Conservation (phyloP, 2,797 vertebrate species). For the Acrossocheilus wenchowensis region DNA sequence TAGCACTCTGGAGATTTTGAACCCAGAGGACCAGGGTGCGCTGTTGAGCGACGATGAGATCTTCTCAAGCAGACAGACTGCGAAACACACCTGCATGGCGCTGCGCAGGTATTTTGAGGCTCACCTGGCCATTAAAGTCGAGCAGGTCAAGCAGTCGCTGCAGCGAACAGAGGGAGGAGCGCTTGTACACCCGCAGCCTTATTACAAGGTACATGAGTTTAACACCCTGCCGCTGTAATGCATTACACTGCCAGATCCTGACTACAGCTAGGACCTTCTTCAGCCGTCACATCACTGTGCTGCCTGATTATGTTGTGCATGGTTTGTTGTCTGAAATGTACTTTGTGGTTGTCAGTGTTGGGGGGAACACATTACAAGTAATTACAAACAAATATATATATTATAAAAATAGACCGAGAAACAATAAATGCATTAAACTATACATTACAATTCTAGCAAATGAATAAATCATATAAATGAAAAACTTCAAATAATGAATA, state of each 20-base stretch:
- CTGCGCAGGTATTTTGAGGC: slow-evolving; percentile 98
- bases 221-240: not conserved
- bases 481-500: too few relatives aligned
- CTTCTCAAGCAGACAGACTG: slow-evolving; percentile 98
- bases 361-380: too few relatives aligned
- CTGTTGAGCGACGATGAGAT: slow-evolving; percentile 97
- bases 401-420: too few relatives aligned
- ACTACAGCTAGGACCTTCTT: not conserved
- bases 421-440: too few relatives aligned
- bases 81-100: slow-evolving; percentile 99
- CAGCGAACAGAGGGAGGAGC: slow-evolving; percentile 97
- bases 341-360: too few relatives aligned
- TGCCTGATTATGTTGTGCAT: not conserved
- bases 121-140: slow-evolving; percentile 97
- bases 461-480: too few relatives aligned
- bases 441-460: too few relatives aligned
- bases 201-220: slow-evolving; percentile 89
- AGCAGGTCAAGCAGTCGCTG: slow-evolving; percentile 97
- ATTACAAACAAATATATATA: too few relatives aligned
- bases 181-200: slow-evolving; percentile 92
- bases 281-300: not conserved
- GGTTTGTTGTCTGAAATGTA: not conserved
- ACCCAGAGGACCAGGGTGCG: slow-evolving; percentile 95
- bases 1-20: slow-evolving; percentile 97
- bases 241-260: not conserved